These are phyloP conservation scores for Eospalax fontanierii DNA, from an alignment of 2,797 vertebrate species.

Conservation along the genomic window DNA sequence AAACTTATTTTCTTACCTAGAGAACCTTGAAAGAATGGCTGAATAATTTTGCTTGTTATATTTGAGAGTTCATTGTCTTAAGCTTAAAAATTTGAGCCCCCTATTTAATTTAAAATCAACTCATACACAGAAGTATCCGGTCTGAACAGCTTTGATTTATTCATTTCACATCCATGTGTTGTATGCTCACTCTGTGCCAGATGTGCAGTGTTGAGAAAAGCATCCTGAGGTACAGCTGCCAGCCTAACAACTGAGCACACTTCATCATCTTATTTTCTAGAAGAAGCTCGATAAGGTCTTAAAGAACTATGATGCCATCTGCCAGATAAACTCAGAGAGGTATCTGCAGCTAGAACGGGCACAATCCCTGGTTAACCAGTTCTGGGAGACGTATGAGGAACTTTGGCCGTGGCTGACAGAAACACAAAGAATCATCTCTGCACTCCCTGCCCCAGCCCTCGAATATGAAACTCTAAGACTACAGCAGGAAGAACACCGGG, in stretches of 20 bases:
- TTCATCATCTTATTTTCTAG: slow-evolving; percentile 88
- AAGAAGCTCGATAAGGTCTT: slow-evolving; percentile 92
- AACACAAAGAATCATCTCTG: slow-evolving; percentile 92
- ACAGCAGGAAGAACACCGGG: slow-evolving; percentile 98
- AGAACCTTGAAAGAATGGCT: neutral
- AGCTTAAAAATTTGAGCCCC: neutral
- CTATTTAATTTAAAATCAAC: slow-evolving; percentile 42
- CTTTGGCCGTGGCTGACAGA: slow-evolving; percentile 98
- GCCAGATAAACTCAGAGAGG: slow-evolving; percentile 97
- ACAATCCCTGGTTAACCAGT: slow-evolving; percentile 96
- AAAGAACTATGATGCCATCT: slow-evolving; percentile 94
- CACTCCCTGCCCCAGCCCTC: slow-evolving; percentile 95
- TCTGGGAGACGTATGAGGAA: slow-evolving; percentile 99
- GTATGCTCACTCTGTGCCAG: neutral
- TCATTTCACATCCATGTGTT: neutral
- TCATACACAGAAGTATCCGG: neutral
- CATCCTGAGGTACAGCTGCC: neutral
- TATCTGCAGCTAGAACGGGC: slow-evolving; percentile 97
- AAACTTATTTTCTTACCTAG: slow-evolving; percentile 17
- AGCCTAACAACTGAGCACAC: neutral
- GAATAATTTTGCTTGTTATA: neutral
- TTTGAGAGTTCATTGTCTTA: neutral
- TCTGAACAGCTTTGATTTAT: neutral
- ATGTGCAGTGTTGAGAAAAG: neutral
- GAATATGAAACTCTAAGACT: slow-evolving; percentile 96